Base-by-base conservation (phyloP, 2,797 vertebrate genomes). In the Esox masquinongy region DNA sequence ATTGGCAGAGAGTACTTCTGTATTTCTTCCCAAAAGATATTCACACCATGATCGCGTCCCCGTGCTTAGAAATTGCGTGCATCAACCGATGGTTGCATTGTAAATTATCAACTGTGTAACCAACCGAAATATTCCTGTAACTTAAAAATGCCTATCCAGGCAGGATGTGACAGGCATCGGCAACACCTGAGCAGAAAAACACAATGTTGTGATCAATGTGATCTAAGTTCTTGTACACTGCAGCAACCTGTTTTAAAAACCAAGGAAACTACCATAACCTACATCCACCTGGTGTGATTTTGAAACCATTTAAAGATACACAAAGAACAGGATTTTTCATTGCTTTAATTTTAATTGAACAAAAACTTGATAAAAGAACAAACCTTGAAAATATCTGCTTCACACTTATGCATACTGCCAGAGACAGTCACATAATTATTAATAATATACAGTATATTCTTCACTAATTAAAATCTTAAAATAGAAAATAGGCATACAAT, bases 401-500 rank as follows among this genome's bases (percentile, higher is more conserved):
- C 84, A 86, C 76, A 74, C 59, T 75, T 79, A 70, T 4, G 68
- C 73, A 78, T 50, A 51, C 43, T 43, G 47, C 49, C 49, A 73
- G 24, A 69, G 77, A 75, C 9, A 24, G 56, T 61, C 56, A 24
- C 24, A 26, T 61, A 12, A 24, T 61, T 61, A 3, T 61, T 61
- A 24, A 14, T 14, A 26, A 61, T 26, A 26, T 61, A 47, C 43
- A 24, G 56, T 67, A 66, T 51, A n/a, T 68, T 64, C 39, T n/a
- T 73, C 67, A 73, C 77, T 4, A 19, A 73, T 66, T 56, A 17
- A 78, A 74, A 77, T 83, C 73, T 29, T 50, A 15, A 70, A 70
- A 26, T 31, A 81, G 82, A 51, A 88, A 89, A 84, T n/a, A 7
- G 29, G 66, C 70, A 66, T 61, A 77, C 14, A 78, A 61, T 77